Evolutionary conservation across 2,113 vertebrate species (phyloP).

Genomic region (Phyllostomus discolor): DNA sequence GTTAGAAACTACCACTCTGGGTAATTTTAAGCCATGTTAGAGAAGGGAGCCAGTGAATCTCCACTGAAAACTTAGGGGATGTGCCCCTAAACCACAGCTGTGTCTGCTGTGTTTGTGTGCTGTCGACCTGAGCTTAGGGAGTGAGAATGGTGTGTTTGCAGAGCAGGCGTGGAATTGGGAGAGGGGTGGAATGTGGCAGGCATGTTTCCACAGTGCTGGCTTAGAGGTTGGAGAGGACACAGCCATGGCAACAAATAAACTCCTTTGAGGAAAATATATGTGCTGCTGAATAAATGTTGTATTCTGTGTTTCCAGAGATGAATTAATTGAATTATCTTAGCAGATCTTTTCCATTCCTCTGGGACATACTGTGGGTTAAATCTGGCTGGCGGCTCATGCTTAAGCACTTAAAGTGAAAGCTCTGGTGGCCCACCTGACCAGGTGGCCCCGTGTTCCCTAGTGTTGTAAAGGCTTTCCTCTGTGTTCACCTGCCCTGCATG

Average conservation of each 20-base stretch:
- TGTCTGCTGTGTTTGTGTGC: not conserved
- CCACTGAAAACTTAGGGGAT: not conserved
- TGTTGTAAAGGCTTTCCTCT: not conserved
- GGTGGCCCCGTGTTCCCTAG: not conserved
- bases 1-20: not conserved
- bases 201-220: not conserved
- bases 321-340: not conserved
- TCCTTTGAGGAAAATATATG: not conserved
- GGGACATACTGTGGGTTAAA: not conserved
- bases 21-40: not conserved
- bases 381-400: not conserved
- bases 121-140: not conserved
- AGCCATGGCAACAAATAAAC: not conserved
- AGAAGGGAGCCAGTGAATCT: not conserved
- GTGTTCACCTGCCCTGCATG: not conserved
- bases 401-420: not conserved
- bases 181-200: not conserved
- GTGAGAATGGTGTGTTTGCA: not conserved
- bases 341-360: not conserved
- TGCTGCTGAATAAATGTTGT: not conserved
- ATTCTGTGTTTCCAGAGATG: not conserved
- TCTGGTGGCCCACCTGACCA: rapidly evolving
- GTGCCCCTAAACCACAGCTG: not conserved
- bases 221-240: not conserved
- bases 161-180: not conserved